Conservation (phyloP, 1,140 invertebrate species). For the Euwallacea fornicatus region DNA sequence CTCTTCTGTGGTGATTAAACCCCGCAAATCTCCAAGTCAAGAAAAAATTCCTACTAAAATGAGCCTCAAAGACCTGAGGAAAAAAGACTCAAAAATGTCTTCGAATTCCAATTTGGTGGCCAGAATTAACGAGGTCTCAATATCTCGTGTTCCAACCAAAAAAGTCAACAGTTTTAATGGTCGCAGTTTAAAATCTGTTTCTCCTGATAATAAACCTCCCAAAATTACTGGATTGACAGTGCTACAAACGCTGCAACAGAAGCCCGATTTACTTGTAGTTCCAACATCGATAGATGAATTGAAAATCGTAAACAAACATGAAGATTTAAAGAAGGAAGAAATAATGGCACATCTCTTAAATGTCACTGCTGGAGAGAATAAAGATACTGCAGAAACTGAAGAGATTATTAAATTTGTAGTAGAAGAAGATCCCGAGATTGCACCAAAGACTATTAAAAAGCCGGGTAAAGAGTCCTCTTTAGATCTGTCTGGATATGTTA, state of each 20-base stretch:
- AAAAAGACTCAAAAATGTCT: no score
- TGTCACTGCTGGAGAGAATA: background rate
- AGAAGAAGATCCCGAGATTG: background rate
- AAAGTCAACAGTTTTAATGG: background rate
- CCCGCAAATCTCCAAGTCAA: background rate
- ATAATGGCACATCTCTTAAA: background rate
- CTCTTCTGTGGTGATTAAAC: slow-evolving; percentile 19
- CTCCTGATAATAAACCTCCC: no score
- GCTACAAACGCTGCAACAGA: no score
- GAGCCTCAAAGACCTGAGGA: no score
- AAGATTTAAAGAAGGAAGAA: no score
- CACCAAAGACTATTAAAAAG: background rate
- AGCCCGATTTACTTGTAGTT: no score
- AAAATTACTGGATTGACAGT: no score
- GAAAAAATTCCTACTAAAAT: background rate
- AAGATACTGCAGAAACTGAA: background rate
- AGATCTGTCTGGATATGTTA: background rate
- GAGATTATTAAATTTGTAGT: background rate
- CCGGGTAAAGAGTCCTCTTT: background rate
- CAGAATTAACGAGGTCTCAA: no score
- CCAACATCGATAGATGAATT: no score
- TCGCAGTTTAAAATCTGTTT: background rate
- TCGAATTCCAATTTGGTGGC: no score
- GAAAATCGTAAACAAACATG: no score
- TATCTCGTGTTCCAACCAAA: background rate